Evolutionary conservation across 2,888 invertebrate genomes (phyloP), one percentile per base, ranked within the genome.

Genomic region (Bursaphelenchus okinawaensis): DNA sequence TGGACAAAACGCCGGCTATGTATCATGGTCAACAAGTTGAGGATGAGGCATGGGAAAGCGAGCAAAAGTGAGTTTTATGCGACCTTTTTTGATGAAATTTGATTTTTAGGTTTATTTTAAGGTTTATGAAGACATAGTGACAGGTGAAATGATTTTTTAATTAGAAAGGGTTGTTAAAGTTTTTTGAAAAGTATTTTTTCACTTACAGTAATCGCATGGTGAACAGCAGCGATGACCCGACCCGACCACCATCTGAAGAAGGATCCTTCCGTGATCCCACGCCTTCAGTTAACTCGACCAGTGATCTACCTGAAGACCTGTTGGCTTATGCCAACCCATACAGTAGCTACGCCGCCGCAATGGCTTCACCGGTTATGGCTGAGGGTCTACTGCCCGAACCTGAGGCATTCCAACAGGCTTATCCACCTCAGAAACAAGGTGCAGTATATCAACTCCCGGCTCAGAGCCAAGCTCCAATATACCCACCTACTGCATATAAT

Each of bases 351-450:
- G 78, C 79, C 1, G 76, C 79, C 7, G 79, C 79, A 4, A 79
- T 79, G 79, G 72, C 76, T 69, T 78, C 78, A 7, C 79, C 79
- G 7, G 69, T 79, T n/a, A 77, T 77, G 75, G 68, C 64, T 26
- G 74, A 69, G 16, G 54, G 55, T 55, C 52, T 52, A 24, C 27
- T n/a, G 4, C 56, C 51, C 20, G 59, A 40, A 16, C 60, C 60
- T 9, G 40, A 40, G 40, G 16, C 40, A 40, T 40, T 16, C 40
- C 40, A 12, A 40, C 16, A 12, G n/a, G 12, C 40, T 16, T 16
- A 16, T 40, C 40, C 40, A 40, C n/a, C n/a, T n/a, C 40, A 40
- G 40, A 16, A 12, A 1, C 12, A 40, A 16, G 12, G n/a, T 6
- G 16, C 40, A 12, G n/a, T n/a, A 16, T 12, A 12, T n/a, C 40